Conservation (phyloP, 2,888 invertebrate species). For the Ormyrus thymus region DNA sequence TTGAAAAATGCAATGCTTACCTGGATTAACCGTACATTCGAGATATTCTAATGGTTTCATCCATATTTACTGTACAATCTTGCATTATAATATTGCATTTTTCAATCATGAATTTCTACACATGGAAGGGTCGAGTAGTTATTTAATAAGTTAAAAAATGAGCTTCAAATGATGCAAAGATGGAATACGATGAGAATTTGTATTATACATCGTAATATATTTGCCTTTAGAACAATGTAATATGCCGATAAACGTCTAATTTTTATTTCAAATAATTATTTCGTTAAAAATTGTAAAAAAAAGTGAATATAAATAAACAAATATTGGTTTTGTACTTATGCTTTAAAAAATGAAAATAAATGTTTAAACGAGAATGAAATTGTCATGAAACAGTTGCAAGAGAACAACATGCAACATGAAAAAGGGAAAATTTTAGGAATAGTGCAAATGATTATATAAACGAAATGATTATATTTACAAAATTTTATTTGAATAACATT, state of each 20-base stretch:
- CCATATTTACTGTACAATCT: background rate
- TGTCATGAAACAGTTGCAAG: no score
- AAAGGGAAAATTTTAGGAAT: conserved; percentile 2
- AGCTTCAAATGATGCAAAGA: no score
- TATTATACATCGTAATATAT: no score
- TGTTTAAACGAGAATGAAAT: background rate
- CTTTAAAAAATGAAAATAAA: conserved; percentile 11
- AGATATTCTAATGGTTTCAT: no score
- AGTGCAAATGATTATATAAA: conserved; percentile 44
- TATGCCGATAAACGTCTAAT: no score
- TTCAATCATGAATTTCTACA: no score
- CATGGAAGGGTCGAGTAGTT: no score
- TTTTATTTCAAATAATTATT: background rate
- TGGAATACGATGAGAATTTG: no score
- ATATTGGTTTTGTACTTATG: background rate
- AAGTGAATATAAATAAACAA: background rate
- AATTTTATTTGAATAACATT: conserved; percentile 51
- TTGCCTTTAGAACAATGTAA: no score
- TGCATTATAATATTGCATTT: background rate
- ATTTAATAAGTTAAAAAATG: no score
- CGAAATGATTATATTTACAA: conserved; percentile 49
- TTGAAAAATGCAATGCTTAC: no score
- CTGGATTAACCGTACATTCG: no score
- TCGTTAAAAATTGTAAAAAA: background rate
- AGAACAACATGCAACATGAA: conserved; percentile 8